These are phyloP conservation scores for Zaprionus kolodkinae DNA, from an alignment of 1,140 invertebrate genomes.

Conservation along the genomic window DNA sequence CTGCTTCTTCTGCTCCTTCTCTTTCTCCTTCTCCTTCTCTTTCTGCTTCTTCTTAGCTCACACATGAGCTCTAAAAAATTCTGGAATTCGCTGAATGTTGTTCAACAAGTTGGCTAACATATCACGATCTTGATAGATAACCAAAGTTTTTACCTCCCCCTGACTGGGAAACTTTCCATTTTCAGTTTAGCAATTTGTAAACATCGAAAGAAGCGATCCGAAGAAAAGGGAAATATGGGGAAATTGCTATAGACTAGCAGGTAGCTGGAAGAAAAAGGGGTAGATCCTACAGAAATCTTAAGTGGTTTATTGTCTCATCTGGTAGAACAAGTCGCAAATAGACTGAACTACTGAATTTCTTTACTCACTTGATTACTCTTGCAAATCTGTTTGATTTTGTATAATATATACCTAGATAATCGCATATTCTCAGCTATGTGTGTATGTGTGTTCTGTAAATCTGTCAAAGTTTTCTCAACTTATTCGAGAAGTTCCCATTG, in stretches of 20 bases:
- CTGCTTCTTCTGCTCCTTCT: slow-evolving; percentile 36
- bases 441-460: not conserved
- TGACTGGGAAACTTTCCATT: not conserved
- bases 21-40: not conserved
- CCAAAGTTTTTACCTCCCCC: not conserved
- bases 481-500: slow-evolving; percentile 1
- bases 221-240: too few species aligned
- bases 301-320: too few species aligned
- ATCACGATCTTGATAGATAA: slow-evolving; percentile 25
- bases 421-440: not conserved
- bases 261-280: too few species aligned
- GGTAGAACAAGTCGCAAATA: too few species aligned
- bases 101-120: slow-evolving; percentile 61
- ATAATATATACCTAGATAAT: not conserved
- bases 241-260: too few species aligned
- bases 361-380: not conserved
- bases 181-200: not conserved
- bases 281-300: too few species aligned
- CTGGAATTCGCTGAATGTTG: slow-evolving; percentile 23
- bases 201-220: not conserved
- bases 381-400: not conserved
- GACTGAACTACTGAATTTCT: too few species aligned
- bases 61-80: not conserved
- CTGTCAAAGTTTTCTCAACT: not conserved
- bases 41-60: not conserved